phyloP scores from a whole-genome alignment of 2,113 vertebrate species.

The Odocoileus virginianus region DNA sequence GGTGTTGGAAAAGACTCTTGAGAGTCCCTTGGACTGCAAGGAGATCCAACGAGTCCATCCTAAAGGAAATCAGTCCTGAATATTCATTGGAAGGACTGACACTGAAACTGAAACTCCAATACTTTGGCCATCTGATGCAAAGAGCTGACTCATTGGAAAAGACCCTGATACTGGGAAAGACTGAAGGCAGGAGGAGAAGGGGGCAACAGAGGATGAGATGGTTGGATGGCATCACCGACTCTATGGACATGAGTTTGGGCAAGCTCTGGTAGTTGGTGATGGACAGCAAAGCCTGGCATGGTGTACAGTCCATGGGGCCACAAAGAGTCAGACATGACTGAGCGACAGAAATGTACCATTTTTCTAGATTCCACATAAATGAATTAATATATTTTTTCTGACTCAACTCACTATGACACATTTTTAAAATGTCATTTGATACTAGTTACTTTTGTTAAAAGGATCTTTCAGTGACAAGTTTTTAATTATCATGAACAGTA shows the following conservation, averaged over 20 bases:
- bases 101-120: background rate
- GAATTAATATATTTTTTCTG: background rate
- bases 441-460: background rate
- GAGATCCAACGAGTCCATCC: background rate
- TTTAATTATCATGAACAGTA: background rate
- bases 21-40: background rate
- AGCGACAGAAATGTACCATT: accelerated
- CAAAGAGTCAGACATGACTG: accelerated
- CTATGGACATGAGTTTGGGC: background rate
- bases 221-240: background rate
- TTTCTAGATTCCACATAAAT: background rate
- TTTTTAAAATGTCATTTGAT: background rate
- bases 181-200: background rate
- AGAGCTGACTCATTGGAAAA: background rate
- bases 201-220: background rate
- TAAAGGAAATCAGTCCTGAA: background rate
- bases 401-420: background rate
- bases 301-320: background rate
- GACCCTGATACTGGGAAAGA: background rate
- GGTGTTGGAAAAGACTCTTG: background rate
- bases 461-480: background rate
- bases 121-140: background rate
- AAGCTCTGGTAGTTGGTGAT: background rate
- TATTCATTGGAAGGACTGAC: background rate
- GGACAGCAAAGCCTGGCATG: background rate